These are phyloP conservation scores for Itoplectis maculator DNA, from an alignment of 2,888 invertebrate genomes.

Conservation along the genomic window DNA sequence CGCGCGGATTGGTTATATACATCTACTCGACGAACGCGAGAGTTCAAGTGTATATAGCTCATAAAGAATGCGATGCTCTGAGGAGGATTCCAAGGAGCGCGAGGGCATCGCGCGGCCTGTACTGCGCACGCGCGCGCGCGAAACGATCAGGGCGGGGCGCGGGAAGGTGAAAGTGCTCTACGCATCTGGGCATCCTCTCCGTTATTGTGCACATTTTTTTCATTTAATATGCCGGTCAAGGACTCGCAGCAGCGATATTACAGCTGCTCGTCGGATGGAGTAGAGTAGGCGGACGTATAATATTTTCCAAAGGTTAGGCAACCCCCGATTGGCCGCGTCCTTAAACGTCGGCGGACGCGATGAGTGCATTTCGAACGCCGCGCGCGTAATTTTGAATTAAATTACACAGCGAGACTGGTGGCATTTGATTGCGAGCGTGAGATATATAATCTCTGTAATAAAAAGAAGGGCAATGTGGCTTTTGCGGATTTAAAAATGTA, in stretches of 20 bases:
- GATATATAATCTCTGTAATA: neutral
- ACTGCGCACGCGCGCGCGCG: conserved; percentile 31
- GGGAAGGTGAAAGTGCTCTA: conserved; percentile 75
- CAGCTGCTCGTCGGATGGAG: conserved; percentile 43
- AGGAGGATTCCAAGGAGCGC: conserved; percentile 30
- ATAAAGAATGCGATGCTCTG: conserved; percentile 28
- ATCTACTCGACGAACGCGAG: neutral
- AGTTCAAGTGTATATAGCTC: neutral
- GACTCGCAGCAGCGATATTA: conserved; percentile 73
- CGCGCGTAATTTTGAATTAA: conserved; percentile 21
- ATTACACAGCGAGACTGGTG: conserved; percentile 16
- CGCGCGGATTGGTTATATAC: neutral
- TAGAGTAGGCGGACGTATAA: conserved; percentile 58
- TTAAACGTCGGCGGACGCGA: conserved; percentile 48
- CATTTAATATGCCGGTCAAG: conserved; percentile 79
- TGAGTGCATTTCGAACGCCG: conserved; percentile 41
- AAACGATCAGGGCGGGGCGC: conserved; percentile 72
- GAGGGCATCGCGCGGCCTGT: conserved; percentile 20
- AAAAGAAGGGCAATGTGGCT: too few relatives aligned
- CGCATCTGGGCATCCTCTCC: conserved; percentile 77
- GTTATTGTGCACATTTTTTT: conserved; percentile 77
- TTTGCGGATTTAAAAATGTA: too few relatives aligned
- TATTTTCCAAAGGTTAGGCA: conserved; percentile 72
- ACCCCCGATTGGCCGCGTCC: conserved; percentile 26
- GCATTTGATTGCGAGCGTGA: neutral